A percentile compares a stretch with the other conserved stretches of the same genome.
These are phyloP conservation scores for Cyprinodon tularosa DNA, from an alignment of 2,113 vertebrate species.

Conservation along the genomic window DNA sequence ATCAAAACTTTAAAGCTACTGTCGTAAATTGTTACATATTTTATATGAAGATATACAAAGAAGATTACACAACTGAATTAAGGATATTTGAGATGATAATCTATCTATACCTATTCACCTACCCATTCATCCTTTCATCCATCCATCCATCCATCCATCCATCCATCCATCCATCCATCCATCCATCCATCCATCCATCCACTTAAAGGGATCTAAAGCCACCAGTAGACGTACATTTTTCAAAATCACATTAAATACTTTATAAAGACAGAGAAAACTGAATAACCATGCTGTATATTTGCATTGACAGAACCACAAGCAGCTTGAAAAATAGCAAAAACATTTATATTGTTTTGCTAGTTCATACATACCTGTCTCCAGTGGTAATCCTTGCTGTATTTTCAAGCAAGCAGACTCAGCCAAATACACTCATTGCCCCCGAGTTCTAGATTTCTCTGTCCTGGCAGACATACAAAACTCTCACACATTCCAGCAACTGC, in stretches of 20 bases:
- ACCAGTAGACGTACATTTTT: not conserved
- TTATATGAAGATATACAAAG: not conserved
- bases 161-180: not conserved
- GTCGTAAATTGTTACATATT: not conserved
- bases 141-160: not conserved
- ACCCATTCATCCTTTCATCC: not conserved
- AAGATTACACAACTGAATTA: not conserved
- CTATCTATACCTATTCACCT: not conserved
- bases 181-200: not conserved
- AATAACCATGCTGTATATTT: not conserved
- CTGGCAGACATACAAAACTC: constrained; percentile 33
- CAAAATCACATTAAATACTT: not conserved
- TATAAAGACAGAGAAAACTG: not conserved
- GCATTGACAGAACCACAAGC: not conserved
- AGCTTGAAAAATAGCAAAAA: not conserved
- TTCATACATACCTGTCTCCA: constrained; percentile 22
- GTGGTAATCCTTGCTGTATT: constrained; percentile 32
- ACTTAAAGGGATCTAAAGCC: not conserved
- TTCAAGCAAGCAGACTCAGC: constrained; percentile 44
- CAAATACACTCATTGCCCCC: constrained; percentile 67
- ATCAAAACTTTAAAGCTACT: no score
- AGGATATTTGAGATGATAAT: not conserved
- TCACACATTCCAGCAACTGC: constrained; percentile 57
- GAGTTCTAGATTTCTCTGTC: constrained; percentile 53
- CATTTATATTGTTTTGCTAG: not conserved